These are phyloP conservation scores for Tenthredo distinguenda DNA, from an alignment of 2,888 invertebrate species.

Conservation along the genomic window DNA sequence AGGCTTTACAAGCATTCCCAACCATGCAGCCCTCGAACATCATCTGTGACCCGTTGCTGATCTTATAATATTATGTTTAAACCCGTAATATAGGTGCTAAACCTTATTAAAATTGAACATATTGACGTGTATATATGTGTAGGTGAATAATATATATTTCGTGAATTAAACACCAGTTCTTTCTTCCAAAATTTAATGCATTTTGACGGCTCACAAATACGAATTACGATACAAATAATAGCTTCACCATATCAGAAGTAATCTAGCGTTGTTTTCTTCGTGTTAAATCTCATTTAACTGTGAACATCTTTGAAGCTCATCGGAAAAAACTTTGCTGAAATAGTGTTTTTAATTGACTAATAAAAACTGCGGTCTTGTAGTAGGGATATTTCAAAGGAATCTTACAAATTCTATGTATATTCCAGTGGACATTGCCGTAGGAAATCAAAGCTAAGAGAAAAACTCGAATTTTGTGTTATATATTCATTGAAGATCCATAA, in stretches of 20 bases:
- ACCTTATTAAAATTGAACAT: constrained; percentile 8
- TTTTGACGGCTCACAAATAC: not conserved
- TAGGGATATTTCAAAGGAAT: not conserved
- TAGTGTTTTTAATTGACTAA: not conserved
- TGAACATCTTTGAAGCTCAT: not conserved
- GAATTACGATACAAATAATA: not conserved
- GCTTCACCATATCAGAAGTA: not conserved
- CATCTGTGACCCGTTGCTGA: constrained; percentile 55
- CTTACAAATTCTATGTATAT: not conserved
- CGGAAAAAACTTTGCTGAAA: not conserved
- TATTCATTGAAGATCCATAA: not conserved
- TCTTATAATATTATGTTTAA: not conserved
- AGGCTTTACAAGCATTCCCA: constrained; percentile 57
- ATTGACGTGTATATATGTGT: not conserved
- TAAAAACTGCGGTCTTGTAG: not conserved
- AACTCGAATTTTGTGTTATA: not conserved
- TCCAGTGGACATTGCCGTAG: not conserved
- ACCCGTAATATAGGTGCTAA: not conserved
- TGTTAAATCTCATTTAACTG: not conserved
- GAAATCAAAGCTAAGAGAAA: not conserved
- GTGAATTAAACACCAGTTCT: not conserved
- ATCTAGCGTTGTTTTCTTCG: not conserved
- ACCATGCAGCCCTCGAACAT: constrained; percentile 54
- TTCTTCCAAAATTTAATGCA: not conserved
- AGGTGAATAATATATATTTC: constrained; percentile 27